Evolutionary conservation across 2,113 vertebrate species (phyloP), one percentile per base, ranked within the genome.

Genomic region (Arvicanthis niloticus): DNA sequence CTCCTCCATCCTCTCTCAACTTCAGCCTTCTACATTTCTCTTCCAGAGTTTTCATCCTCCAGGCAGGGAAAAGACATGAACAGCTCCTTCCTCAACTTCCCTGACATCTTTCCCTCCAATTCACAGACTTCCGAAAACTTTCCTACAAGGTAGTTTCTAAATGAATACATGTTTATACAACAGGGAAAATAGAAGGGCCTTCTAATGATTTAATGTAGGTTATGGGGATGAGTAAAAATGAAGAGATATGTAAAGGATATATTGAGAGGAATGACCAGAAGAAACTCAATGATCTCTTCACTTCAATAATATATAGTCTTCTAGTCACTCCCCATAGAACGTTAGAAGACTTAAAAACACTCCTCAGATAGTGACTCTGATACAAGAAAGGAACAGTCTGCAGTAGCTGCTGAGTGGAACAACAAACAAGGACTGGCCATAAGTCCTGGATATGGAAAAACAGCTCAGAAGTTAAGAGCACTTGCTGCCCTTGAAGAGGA

Each of bases 141-240:
- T 86, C 73, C 92, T 82, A 24, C 89, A 90, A 88, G 92, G 51
- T 40, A 96, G 94, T 29, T 97, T 96, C 81, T 92, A 97, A 67
- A 97, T 91, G 97, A 97, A 97, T 96, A 97, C 96, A 98, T 97
- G 95, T 97, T 97, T 96, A 96, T 98, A 92, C 48, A 97, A 60
- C 45, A 78, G 95, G n/a, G 31, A 51, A 72, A 80, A 97, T 89
- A 75, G 62, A 53, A 37, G 21, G 51, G 93, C 76, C 94, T 96
- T 92, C 3, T 12, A 94, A 81, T 65, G 29, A 96, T 21, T 68
- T 85, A 80, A 58, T 67, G 97, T 89, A 48, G 75, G 96, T 95
- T 95, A 72, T 73, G 56, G n/a, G 77, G 21, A 93, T 76, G 34
- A 77, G 73, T 51, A 56, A 91, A 98, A 84, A 90, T 94, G 89